Percentiles rank a stretch among this genome's conserved stretches.
These are phyloP conservation scores for Tanypteryx hageni DNA, from an alignment of 2,888 invertebrate species.

Conservation along the genomic window DNA sequence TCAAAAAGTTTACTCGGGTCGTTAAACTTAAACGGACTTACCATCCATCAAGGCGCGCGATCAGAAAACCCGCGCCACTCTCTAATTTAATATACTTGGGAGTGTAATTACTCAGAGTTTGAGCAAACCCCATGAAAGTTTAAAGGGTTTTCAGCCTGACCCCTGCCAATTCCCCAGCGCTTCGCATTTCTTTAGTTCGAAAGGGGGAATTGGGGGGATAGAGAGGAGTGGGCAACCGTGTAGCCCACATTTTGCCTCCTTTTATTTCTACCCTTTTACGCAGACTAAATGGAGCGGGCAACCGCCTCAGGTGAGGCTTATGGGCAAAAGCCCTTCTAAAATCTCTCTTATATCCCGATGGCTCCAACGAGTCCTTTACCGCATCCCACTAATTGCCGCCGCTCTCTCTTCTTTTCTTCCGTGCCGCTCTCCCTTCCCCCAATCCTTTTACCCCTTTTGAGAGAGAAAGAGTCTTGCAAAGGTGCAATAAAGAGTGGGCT, in stretches of 20 bases:
- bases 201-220: background rate
- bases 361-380: constrained; percentile 53
- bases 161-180: constrained; percentile 36
- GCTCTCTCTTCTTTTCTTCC: background rate
- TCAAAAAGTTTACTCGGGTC: constrained; percentile 19
- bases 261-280: constrained; percentile 35
- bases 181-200: constrained; percentile 16
- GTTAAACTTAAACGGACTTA: constrained; percentile 44
- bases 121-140: constrained; percentile 52
- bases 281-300: constrained; percentile 52
- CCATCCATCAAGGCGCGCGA: constrained; percentile 38
- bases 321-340: constrained; percentile 33
- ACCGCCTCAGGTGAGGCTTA: constrained; percentile 57
- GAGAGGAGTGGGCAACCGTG: background rate
- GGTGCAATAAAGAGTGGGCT: background rate
- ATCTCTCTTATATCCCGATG: constrained; percentile 47
- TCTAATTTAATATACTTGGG: constrained; percentile 58
- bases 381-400: constrained; percentile 48
- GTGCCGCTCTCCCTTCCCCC: background rate
- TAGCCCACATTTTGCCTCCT: background rate
- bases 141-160: constrained; percentile 58
- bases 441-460: background rate
- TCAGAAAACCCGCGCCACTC: constrained; percentile 30
- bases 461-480: background rate
- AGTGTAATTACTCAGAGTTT: constrained; percentile 60